phyloP scores from a whole-genome alignment of 1,140 invertebrate species.

The Solenopsis invicta region DNA sequence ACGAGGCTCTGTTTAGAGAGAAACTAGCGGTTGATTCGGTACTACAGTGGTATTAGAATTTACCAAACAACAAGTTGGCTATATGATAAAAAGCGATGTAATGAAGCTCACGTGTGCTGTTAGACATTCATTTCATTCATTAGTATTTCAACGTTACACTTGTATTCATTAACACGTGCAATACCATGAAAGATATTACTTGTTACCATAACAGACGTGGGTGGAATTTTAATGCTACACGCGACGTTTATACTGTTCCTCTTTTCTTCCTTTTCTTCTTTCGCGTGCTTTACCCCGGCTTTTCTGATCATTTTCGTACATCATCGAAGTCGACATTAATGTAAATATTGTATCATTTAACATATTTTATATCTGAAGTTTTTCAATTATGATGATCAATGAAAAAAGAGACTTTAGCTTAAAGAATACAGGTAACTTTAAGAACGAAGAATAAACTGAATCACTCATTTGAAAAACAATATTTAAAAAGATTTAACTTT shows the following conservation, averaged over 20 bases:
- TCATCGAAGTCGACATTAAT: background rate
- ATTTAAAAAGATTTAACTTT: too few species aligned
- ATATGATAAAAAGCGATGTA: background rate
- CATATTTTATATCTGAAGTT: background rate
- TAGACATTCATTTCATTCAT: conserved; percentile 2
- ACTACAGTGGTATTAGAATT: background rate
- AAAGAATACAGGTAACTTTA: too few species aligned
- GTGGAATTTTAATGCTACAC: background rate
- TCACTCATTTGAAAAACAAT: too few species aligned
- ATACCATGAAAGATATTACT: background rate
- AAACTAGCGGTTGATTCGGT: conserved; percentile 3
- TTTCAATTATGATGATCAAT: too few species aligned
- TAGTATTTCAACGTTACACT: background rate
- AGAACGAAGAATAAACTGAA: too few species aligned
- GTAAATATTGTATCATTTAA: conserved; percentile 13
- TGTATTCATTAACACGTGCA: conserved; percentile 1
- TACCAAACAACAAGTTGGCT: background rate
- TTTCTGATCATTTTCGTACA: background rate
- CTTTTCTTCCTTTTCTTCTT: background rate
- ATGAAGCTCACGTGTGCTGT: background rate
- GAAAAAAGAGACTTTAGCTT: too few species aligned
- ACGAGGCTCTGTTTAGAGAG: background rate
- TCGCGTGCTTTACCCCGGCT: background rate
- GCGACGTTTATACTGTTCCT: background rate
- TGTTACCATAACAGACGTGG: background rate